Conservation (phyloP, 2,113 vertebrate species). For the Heliornis fulica region DNA sequence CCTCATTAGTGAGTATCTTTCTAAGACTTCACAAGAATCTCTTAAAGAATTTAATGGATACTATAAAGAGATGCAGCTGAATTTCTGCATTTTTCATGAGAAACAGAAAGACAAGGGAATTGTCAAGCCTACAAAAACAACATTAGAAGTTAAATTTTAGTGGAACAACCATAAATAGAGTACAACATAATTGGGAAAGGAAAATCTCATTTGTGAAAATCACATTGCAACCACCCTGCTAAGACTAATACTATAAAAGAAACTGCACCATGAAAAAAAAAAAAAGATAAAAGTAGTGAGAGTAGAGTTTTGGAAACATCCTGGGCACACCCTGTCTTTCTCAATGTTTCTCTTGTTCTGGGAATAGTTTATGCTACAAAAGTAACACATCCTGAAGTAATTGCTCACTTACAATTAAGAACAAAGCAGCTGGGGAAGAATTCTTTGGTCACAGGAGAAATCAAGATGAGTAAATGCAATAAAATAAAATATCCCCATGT, state of each 20-base stretch:
- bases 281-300: not conserved
- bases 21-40: constrained; percentile 21
- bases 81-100: constrained; percentile 63
- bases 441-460: constrained; percentile 48
- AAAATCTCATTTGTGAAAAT: constrained; percentile 32
- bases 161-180: constrained; percentile 44
- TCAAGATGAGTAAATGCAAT: constrained; percentile 48
- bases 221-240: not conserved
- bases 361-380: not conserved
- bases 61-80: constrained; percentile 57
- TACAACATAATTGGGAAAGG: constrained; percentile 25
- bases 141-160: constrained; percentile 45
- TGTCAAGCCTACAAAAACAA: constrained; percentile 43
- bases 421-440: constrained; percentile 23
- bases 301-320: not conserved
- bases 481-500: constrained; percentile 33
- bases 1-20: constrained; percentile 31
- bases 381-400: constrained; percentile 58
- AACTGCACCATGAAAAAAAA: not conserved
- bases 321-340: not conserved
- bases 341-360: not conserved
- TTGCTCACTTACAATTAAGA: constrained; percentile 53
- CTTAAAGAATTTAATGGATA: constrained; percentile 49
- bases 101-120: constrained; percentile 28
- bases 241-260: not conserved